A percentile compares a stretch with the other conserved stretches of the same genome.
These are phyloP conservation scores for Subacronicta megacephala DNA, from an alignment of 2,888 invertebrate genomes.

Conservation along the genomic window DNA sequence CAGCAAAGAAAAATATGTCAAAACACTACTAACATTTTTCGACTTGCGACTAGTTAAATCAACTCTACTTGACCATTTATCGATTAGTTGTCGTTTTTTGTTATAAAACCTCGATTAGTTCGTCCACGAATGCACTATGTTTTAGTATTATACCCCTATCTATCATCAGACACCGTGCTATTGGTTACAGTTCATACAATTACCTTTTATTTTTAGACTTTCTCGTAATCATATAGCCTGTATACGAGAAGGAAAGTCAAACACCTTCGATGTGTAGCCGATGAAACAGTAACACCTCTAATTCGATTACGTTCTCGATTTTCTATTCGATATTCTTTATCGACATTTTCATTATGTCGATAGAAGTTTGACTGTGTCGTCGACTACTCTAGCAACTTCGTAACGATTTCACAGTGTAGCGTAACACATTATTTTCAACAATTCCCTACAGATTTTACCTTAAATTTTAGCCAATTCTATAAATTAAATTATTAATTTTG, in stretches of 20 bases:
- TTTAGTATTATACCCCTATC: conserved; percentile 84
- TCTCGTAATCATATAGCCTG: conserved; percentile 78
- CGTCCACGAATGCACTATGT: conserved; percentile 87
- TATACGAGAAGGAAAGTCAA: conserved; percentile 81
- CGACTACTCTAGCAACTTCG: conserved; percentile 62
- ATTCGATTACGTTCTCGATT: conserved; percentile 44
- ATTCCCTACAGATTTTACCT: conserved; percentile 76
- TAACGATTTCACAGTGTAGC: conserved; percentile 72
- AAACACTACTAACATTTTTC: conserved; percentile 90
- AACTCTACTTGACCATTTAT: conserved; percentile 90
- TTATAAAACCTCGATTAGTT: conserved; percentile 83
- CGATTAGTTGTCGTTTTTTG: conserved; percentile 82
- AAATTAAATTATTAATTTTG: conserved; percentile 77
- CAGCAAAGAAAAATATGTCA: conserved; percentile 91
- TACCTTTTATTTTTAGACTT: conserved; percentile 58
- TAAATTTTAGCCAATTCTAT: conserved; percentile 81
- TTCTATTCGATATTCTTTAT: conserved; percentile 31
- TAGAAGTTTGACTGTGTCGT: conserved; percentile 55
- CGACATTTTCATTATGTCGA: conserved; percentile 38
- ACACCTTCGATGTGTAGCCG: conserved; percentile 61
- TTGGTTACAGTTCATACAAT: conserved; percentile 66
- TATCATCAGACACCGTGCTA: conserved; percentile 77
- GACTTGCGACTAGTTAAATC: conserved; percentile 90
- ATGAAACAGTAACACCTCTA: conserved; percentile 55
- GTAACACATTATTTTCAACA: conserved; percentile 72